phyloP scores from a whole-genome alignment of 2,113 vertebrate genomes.

The Bothrops jararaca region DNA sequence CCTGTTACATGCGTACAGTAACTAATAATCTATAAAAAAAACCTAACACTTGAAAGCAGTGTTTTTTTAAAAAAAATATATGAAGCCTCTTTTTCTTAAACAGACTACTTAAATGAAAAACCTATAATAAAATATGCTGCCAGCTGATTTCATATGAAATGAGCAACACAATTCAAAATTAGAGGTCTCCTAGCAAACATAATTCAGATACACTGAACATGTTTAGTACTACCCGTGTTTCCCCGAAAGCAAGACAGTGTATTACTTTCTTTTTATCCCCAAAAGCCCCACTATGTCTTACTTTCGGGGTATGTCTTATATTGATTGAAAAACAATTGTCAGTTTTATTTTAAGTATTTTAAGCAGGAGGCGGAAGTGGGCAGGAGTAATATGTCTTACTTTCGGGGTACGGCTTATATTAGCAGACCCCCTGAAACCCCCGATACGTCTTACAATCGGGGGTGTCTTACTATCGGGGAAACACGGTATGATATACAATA shows the following conservation, averaged over 20 bases:
- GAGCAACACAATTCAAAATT: constrained; percentile 30
- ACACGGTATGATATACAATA: neutral
- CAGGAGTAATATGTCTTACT: too few species aligned
- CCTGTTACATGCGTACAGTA: neutral
- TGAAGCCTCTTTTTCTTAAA: neutral
- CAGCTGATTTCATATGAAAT: constrained; percentile 21
- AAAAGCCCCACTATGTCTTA: too few species aligned
- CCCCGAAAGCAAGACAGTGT: too few species aligned
- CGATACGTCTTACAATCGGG: too few species aligned
- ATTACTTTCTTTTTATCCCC: too few species aligned
- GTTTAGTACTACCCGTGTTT: constrained; percentile 11
- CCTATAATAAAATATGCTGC: constrained; percentile 2
- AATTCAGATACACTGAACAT: constrained; percentile 20
- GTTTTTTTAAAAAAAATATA: neutral
- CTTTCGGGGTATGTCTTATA: too few species aligned
- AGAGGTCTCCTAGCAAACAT: neutral
- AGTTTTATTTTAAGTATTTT: too few species aligned
- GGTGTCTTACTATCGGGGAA: too few species aligned
- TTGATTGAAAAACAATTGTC: too few species aligned
- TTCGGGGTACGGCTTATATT: too few species aligned
- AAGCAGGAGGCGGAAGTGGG: too few species aligned
- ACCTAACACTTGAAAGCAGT: neutral
- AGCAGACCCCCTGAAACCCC: too few species aligned
- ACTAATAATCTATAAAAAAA: constrained; percentile 19
- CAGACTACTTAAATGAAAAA: constrained; percentile 28